Evolutionary conservation across 2,888 invertebrate species (phyloP).

Genomic region (Drosophila melanosoma): DNA sequence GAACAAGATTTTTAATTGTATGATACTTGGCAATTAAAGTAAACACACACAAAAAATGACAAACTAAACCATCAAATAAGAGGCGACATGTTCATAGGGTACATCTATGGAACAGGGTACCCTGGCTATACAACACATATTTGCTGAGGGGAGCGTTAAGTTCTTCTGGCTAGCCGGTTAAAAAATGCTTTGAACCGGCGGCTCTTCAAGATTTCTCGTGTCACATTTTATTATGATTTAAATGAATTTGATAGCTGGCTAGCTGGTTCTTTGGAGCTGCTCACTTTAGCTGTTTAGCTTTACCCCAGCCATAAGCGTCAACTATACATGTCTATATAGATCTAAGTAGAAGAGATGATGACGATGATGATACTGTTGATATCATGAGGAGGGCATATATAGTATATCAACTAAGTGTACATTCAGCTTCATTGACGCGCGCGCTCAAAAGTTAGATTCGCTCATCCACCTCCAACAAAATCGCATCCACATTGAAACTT

Average conservation of each 20-base stretch:
- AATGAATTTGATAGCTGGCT: conserved; percentile 71
- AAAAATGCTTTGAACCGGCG: conserved; percentile 41
- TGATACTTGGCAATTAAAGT: conserved; percentile 51
- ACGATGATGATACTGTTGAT: conserved; percentile 38
- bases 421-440: conserved; percentile 74
- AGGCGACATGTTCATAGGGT: background rate
- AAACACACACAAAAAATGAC: conserved; percentile 41
- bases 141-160: background rate
- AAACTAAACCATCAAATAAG: conserved; percentile 8
- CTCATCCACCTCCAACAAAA: conserved; percentile 51
- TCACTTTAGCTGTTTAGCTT: conserved; percentile 22
- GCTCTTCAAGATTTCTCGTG: conserved; percentile 57
- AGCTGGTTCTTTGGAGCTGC: conserved; percentile 46
- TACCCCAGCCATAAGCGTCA: conserved; percentile 36
- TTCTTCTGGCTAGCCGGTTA: conserved; percentile 25
- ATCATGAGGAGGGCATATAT: conserved; percentile 39
- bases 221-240: conserved; percentile 75
- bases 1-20: conserved; percentile 63
- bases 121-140: conserved; percentile 8
- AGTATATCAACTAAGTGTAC: conserved; percentile 60
- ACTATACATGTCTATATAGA: conserved; percentile 20
- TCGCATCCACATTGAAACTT: conserved; percentile 42
- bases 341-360: conserved; percentile 6
- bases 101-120: conserved; percentile 23
- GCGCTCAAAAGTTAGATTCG: conserved; percentile 50